A percentile compares a stretch with the other conserved stretches of the same genome.
Evolutionary conservation across 2,888 invertebrate genomes (phyloP).

Genomic region (Helobdella robusta): DNA sequence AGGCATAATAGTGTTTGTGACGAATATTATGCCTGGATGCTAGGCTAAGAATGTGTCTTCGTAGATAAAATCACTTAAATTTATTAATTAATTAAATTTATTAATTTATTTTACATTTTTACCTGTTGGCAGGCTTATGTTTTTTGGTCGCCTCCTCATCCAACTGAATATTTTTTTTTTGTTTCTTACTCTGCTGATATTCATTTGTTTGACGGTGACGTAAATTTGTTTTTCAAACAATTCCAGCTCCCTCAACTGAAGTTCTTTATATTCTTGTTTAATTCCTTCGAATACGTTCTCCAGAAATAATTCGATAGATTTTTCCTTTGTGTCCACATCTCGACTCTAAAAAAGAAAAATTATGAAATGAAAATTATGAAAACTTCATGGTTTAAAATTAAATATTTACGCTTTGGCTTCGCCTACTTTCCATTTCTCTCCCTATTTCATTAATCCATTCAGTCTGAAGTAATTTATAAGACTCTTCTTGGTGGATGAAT

Average conservation of each 20-base stretch:
- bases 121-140: constrained; percentile 15
- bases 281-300: constrained; percentile 6
- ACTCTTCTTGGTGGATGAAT: background rate
- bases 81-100: background rate
- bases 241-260: constrained; percentile 12
- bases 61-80: background rate
- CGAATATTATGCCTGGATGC: too few relatives aligned
- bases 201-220: constrained; percentile 16
- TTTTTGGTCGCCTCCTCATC: background rate
- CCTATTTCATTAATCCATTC: constrained; percentile 14
- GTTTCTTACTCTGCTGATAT: constrained; percentile 6
- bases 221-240: constrained; percentile 18
- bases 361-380: background rate
- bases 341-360: background rate
- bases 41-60: too few relatives aligned
- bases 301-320: background rate
- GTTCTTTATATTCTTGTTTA: background rate
- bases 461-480: background rate
- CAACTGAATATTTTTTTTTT: constrained; percentile 3
- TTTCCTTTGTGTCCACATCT: background rate
- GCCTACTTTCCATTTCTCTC: background rate
- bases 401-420: constrained; percentile 19
- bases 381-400: background rate
- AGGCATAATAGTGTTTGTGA: too few relatives aligned
- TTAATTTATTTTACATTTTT: background rate